Conservation (phyloP, 2,888 invertebrate genomes). For the Volucella inanis region DNA sequence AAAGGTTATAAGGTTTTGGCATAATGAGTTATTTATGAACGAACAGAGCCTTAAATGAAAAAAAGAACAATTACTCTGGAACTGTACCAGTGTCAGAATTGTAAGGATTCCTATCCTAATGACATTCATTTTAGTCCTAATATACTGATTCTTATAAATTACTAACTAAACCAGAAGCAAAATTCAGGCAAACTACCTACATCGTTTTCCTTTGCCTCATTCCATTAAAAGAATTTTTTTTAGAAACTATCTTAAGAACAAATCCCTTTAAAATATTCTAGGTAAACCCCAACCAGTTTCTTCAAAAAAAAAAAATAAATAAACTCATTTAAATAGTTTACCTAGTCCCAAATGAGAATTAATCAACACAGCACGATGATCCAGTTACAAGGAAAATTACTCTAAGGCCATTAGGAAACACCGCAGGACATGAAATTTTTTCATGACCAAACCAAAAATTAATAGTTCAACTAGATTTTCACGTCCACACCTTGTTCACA, state of each 20-base stretch:
- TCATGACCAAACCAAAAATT: constrained; percentile 30
- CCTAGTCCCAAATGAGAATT: constrained; percentile 22
- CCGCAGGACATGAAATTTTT: constrained; percentile 25
- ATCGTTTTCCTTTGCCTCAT: neutral
- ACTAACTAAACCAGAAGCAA: too few species aligned
- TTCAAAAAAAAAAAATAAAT: constrained; percentile 26
- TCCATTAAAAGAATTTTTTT: neutral
- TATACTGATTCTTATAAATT: too few species aligned
- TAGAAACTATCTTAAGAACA: neutral
- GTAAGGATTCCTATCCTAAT: too few species aligned
- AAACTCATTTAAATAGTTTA: constrained; percentile 25
- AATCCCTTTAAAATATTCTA: neutral
- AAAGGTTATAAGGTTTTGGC: too few species aligned
- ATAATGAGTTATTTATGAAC: too few species aligned
- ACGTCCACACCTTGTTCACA: constrained; percentile 22
- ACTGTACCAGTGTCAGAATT: too few species aligned
- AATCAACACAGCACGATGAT: constrained; percentile 20
- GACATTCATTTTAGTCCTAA: too few species aligned
- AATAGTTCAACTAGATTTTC: constrained; percentile 2
- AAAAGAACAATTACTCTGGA: too few species aligned
- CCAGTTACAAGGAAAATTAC: constrained; percentile 2
- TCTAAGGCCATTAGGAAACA: constrained; percentile 11
- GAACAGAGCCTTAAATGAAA: too few species aligned
- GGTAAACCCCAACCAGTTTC: constrained; percentile 7
- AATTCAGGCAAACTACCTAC: neutral